phyloP scores from a whole-genome alignment of 2,888 invertebrate genomes.

The Neocrepidodera transversa region DNA sequence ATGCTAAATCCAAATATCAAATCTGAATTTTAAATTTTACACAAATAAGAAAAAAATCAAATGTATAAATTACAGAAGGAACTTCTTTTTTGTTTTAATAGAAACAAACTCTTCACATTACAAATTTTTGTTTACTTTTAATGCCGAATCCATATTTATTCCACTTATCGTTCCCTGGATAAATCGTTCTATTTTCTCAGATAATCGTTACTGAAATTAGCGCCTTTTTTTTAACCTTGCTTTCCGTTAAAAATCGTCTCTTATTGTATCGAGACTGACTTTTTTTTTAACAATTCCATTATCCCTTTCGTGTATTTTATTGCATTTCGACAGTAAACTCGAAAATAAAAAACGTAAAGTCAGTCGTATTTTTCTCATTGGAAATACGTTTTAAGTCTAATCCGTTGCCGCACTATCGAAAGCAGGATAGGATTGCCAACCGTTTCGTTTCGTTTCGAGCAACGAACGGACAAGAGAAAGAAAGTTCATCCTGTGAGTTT shows the following conservation, averaged over 20 bases:
- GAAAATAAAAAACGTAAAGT: conserved; percentile 11
- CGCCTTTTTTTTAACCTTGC: no score
- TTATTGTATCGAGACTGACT: neutral
- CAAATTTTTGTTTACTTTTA: no score
- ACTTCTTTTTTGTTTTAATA: no score
- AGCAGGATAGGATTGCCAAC: conserved; percentile 8
- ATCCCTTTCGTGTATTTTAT: neutral
- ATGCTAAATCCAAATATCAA: no score
- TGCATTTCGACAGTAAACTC: neutral
- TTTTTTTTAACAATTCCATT: neutral
- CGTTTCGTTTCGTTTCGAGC: neutral
- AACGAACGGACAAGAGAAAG: neutral
- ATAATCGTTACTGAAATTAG: no score
- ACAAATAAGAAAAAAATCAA: no score
- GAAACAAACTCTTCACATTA: no score
- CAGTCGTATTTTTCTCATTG: conserved; percentile 7
- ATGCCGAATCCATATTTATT: no score
- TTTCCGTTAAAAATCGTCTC: neutral
- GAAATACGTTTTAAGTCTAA: conserved; percentile 13
- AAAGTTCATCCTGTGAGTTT: conserved; percentile 6
- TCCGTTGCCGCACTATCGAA: conserved; percentile 15
- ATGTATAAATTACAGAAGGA: no score
- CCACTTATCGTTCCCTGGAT: no score
- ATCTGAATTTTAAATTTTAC: no score
- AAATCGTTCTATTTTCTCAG: no score